Conservation (phyloP, 2,888 invertebrate genomes). For the Ernsta delagoae region DNA sequence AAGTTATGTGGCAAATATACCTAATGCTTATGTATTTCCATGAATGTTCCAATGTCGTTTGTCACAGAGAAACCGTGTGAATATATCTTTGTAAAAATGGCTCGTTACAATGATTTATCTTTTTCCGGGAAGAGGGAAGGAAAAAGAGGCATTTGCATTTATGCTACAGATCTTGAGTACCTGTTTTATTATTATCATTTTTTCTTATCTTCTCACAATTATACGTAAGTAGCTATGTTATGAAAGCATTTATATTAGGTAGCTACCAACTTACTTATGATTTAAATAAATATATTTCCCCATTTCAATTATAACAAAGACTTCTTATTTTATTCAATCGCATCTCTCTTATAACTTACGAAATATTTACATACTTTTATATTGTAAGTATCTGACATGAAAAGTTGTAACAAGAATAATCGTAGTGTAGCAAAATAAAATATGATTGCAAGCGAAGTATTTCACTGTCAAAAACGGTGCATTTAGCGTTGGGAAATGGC, state of each 20-base stretch:
- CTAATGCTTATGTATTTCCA: no score
- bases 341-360: no score
- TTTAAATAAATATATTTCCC: neutral
- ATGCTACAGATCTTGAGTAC: constrained; percentile 6
- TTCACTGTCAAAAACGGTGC: constrained; percentile 43
- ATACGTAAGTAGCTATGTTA: neutral
- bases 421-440: neutral
- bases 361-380: no score
- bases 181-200: neutral
- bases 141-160: constrained; percentile 42
- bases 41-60: no score
- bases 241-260: neutral
- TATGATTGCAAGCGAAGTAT: constrained; percentile 11
- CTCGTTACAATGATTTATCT: constrained; percentile 79
- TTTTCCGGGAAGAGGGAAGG: constrained; percentile 61
- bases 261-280: neutral
- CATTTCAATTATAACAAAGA: neutral
- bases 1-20: no score
- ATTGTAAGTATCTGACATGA: no score
- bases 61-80: constrained; percentile 61
- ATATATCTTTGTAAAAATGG: constrained; percentile 60
- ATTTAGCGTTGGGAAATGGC: constrained; percentile 45
- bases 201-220: neutral
- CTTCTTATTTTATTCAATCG: no score
- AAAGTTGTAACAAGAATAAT: neutral